Evolutionary conservation across 2,113 vertebrate species (phyloP), one percentile per base, ranked within the genome.

Genomic region (Telmatochromis brichardi): DNA sequence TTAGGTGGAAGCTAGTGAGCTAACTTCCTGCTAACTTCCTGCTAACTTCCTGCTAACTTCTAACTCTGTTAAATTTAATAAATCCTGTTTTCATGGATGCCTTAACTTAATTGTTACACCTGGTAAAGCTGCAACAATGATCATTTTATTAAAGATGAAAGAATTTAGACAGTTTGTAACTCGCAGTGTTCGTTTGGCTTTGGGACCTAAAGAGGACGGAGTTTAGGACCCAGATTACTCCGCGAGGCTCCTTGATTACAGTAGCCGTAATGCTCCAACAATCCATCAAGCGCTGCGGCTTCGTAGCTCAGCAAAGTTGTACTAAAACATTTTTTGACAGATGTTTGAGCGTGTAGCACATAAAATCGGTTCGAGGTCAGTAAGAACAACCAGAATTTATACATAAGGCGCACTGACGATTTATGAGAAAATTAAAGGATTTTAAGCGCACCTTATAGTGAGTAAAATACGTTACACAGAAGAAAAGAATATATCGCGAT

Each of bases 121-220:
- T 54, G 51, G 51, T 21, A 54, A 21, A 54, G 53, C 10, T 0
- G n/a, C 10, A 54, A 54, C 10, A 0, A 0, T 54, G 2, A 54
- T 54, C 0, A 12, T 54, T 54, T 12, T 23, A 54, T 23, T 54
- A 23, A 0, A 54, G 6, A 23, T 54, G n/a, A 23, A 54, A 1
- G n/a, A 54, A 12, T 54, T 54, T 54, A 6, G 53, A 54, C 53
- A 23, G 10, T 54, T 54, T 54, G 0, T 54, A 23, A 23, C 10
- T 54, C n/a, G 2, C 9, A 53, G 10, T 12, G 51, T 12, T 54
- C 0, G 51, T 54, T 3, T 54, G 51, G 0, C 47, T 51, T 5
- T 51, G 50, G 8, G 5, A 54, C n/a, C 51, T 54, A 0, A 54
- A 54, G 3, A 0, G 0, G 3, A 0, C 5, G 3, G n/a, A 21